Evolutionary conservation across 2,113 vertebrate genomes (phyloP).

Genomic region (Anoura caudifer): DNA sequence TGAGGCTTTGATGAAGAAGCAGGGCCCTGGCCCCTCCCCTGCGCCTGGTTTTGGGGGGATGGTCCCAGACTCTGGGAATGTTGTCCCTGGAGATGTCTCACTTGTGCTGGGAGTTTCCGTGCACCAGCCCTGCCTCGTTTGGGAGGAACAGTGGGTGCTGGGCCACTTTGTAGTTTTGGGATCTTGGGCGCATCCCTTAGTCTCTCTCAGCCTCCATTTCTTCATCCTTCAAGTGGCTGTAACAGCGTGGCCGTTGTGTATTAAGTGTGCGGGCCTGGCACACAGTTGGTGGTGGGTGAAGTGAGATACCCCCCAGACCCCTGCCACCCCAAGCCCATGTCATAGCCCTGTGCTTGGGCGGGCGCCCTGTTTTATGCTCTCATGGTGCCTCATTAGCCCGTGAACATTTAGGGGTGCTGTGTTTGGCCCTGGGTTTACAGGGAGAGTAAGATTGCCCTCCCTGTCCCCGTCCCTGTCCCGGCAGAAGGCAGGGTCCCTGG

Average conservation of each 20-base stretch:
- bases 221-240: background rate
- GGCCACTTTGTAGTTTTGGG: background rate
- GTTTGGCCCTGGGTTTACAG: background rate
- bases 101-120: background rate
- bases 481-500: background rate
- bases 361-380: background rate
- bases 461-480: background rate
- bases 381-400: rapidly evolving
- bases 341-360: background rate
- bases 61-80: background rate
- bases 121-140: rapidly evolving
- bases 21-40: background rate
- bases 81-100: background rate
- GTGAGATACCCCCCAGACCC: too few species aligned
- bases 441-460: background rate
- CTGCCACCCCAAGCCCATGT: rapidly evolving
- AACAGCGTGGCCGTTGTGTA: rapidly evolving
- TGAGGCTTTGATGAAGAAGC: background rate
- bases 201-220: background rate
- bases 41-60: background rate
- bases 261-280: background rate
- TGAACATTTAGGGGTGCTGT: rapidly evolving
- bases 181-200: background rate
- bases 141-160: background rate
- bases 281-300: background rate